A percentile compares a stretch with the other conserved stretches of the same genome.
Evolutionary conservation across 2,888 invertebrate species (phyloP).

Genomic region (Leptura quadrifasciata): DNA sequence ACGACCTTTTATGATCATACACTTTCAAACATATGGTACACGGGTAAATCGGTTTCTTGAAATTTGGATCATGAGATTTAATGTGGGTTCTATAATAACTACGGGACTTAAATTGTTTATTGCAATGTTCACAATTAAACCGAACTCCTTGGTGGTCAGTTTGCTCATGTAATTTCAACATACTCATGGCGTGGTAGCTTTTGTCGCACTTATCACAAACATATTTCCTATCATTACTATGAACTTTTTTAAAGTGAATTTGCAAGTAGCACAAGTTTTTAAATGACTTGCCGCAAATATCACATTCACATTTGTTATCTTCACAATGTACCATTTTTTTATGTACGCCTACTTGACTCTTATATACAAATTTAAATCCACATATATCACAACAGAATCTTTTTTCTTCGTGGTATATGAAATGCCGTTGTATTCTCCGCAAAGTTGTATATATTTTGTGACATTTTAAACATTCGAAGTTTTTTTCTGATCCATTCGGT

Average conservation of each 20-base stretch:
- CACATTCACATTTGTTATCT: slow-evolving; percentile 46
- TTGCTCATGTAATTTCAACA: slow-evolving; percentile 57
- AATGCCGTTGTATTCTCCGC: slow-evolving; percentile 52
- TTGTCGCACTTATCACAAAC: slow-evolving; percentile 63
- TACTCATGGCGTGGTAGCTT: slow-evolving; percentile 56
- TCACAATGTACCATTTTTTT: slow-evolving; percentile 65
- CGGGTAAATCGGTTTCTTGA: slow-evolving; percentile 49
- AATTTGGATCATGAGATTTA: slow-evolving; percentile 55
- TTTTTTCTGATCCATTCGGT: background rate
- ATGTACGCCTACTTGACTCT: slow-evolving; percentile 74
- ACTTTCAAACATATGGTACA: slow-evolving; percentile 52
- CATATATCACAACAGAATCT: slow-evolving; percentile 58
- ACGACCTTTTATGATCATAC: slow-evolving; percentile 37
- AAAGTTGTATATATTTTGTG: slow-evolving; percentile 51
- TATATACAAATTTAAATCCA: slow-evolving; percentile 69
- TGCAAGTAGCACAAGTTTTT: slow-evolving; percentile 49
- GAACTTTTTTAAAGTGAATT: slow-evolving; percentile 62
- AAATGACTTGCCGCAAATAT: slow-evolving; percentile 58
- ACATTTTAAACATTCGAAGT: slow-evolving; percentile 52
- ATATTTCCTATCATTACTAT: slow-evolving; percentile 73
- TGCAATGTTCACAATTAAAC: slow-evolving; percentile 60
- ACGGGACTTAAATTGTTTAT: slow-evolving; percentile 61
- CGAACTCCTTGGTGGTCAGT: slow-evolving; percentile 61
- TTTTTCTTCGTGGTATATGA: slow-evolving; percentile 53
- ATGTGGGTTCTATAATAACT: slow-evolving; percentile 57